These are phyloP conservation scores for Paramuricea clavata DNA, from an alignment of 92 coral and sea anemone genomes.

Conservation along the genomic window DNA sequence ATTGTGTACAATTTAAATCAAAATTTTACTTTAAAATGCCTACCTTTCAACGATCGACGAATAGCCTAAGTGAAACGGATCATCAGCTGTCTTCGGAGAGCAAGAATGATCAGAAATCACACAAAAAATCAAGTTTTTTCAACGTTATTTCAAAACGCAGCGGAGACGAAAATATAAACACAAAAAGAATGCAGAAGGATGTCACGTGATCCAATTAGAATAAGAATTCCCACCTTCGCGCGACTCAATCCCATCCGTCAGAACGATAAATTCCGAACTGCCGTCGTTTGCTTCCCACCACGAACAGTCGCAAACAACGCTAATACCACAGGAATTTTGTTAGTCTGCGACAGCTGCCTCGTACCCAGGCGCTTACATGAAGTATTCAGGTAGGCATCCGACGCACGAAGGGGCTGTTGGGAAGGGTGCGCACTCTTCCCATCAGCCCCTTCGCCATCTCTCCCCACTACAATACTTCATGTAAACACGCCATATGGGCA, in stretches of 20 bases:
- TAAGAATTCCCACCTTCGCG: background rate
- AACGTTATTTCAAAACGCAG: background rate
- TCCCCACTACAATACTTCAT: no score
- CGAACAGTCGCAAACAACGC: no score
- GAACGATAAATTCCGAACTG: background rate
- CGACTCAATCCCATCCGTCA: background rate
- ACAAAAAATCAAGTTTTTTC: background rate
- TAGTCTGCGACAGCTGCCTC: no score
- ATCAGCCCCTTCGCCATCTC: no score
- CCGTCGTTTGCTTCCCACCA: slow-evolving; percentile 8
- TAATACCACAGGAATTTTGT: no score
- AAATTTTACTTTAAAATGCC: background rate
- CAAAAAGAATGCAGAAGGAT: slow-evolving; percentile 3
- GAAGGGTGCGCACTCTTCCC: no score
- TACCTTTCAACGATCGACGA: slow-evolving; percentile 4
- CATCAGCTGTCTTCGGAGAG: background rate
- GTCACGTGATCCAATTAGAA: slow-evolving; percentile 2
- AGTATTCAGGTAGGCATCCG: no score
- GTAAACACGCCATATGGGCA: no score
- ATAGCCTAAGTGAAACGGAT: background rate
- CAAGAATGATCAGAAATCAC: background rate
- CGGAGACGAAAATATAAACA: background rate
- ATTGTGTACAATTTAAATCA: background rate
- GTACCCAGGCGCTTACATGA: no score
- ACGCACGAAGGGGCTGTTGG: no score